A percentile compares a stretch with the other conserved stretches of the same genome.
These are phyloP conservation scores for Microchrysa polita DNA, from an alignment of 2,888 invertebrate genomes.

Conservation along the genomic window DNA sequence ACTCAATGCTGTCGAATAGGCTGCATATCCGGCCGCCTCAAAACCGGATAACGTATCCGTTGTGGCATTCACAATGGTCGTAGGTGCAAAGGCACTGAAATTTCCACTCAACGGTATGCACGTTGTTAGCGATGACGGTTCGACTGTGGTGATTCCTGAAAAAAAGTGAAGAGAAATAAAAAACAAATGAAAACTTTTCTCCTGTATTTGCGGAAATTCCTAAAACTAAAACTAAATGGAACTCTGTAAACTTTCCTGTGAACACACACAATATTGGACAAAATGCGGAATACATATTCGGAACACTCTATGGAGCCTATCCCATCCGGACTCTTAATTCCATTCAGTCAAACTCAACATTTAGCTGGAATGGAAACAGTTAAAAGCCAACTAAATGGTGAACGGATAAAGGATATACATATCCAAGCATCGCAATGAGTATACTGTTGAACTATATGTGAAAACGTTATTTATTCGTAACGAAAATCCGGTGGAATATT, in stretches of 20 bases:
- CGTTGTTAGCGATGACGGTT: slow-evolving; percentile 66
- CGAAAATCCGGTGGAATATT: no score
- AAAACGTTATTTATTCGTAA: no score
- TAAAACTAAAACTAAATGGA: slow-evolving; percentile 1
- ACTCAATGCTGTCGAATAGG: slow-evolving; percentile 89
- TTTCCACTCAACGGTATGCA: slow-evolving; percentile 67
- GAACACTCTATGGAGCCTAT: no score
- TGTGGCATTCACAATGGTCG: slow-evolving; percentile 71
- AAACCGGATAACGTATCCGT: slow-evolving; percentile 81
- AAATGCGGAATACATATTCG: no score
- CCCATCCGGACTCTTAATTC: no score
- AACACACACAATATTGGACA: not conserved
- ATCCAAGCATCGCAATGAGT: no score
- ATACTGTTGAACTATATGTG: no score
- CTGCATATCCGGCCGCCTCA: slow-evolving; percentile 83
- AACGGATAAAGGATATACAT: no score
- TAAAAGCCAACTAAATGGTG: no score
- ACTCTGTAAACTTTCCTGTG: not conserved
- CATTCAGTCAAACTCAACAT: no score
- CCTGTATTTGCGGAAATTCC: not conserved
- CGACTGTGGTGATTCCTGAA: slow-evolving; percentile 62
- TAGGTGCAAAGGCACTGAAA: slow-evolving; percentile 65
- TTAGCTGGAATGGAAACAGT: no score
- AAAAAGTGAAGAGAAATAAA: not conserved
- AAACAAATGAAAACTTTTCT: not conserved